These are phyloP conservation scores for Thumatha senex DNA, from an alignment of 2,888 invertebrate species.

Conservation along the genomic window DNA sequence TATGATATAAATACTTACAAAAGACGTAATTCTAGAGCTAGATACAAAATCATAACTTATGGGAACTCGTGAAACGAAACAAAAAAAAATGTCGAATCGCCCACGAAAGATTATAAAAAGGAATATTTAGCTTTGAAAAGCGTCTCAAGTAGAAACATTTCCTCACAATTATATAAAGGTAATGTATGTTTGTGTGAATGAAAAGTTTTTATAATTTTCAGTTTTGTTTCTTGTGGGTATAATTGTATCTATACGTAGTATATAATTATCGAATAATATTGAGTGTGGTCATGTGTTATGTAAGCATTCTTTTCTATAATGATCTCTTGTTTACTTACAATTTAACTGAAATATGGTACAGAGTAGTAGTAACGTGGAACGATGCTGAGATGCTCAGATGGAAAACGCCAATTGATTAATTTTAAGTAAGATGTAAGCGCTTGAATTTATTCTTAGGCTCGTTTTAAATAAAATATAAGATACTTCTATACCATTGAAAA, in stretches of 20 bases:
- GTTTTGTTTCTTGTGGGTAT: slow-evolving; percentile 57
- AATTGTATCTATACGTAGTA: slow-evolving; percentile 52
- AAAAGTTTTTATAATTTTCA: slow-evolving; percentile 50
- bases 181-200: slow-evolving; percentile 68
- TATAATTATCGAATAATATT: slow-evolving; percentile 63
- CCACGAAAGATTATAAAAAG: slow-evolving; percentile 6
- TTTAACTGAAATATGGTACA: slow-evolving; percentile 72
- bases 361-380: slow-evolving; percentile 36
- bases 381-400: slow-evolving; percentile 67
- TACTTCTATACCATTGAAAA: slow-evolving; percentile 68
- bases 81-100: slow-evolving; percentile 9
- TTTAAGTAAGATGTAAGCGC: slow-evolving; percentile 72
- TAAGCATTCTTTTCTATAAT: slow-evolving; percentile 59
- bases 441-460: slow-evolving; percentile 67
- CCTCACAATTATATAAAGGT: slow-evolving; percentile 41
- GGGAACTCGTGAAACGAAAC: slow-evolving; percentile 7
- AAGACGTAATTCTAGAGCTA: slow-evolving; percentile 13
- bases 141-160: slow-evolving; percentile 28
- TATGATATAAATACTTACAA: slow-evolving; percentile 17
- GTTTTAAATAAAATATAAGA: slow-evolving; percentile 59
- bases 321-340: slow-evolving; percentile 80
- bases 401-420: slow-evolving; percentile 73
- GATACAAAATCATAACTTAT: slow-evolving; percentile 15
- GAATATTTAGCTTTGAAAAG: slow-evolving; percentile 39
- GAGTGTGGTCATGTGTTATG: slow-evolving; percentile 68